Conservation (phyloP, 1,140 invertebrate genomes). For the Brachionus manjavacas region DNA sequence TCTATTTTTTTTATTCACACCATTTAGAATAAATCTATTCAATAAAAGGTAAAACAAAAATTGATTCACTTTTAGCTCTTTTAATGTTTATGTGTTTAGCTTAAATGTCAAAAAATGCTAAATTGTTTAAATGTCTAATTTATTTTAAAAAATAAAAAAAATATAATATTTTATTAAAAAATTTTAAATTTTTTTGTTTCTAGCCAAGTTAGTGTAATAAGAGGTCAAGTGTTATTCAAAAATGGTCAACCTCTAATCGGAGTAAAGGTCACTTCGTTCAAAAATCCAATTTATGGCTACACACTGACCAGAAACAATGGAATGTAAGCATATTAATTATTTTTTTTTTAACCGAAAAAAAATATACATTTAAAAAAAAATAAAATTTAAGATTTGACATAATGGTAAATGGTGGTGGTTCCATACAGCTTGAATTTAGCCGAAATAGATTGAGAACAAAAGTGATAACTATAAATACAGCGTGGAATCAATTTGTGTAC, state of each 20-base stretch:
- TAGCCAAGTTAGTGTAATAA: slow-evolving; percentile 89
- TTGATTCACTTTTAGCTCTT: neutral
- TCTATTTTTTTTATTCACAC: neutral
- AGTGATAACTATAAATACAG: slow-evolving; percentile 83
- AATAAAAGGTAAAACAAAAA: slow-evolving; percentile 42
- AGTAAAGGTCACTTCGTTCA: slow-evolving; percentile 85
- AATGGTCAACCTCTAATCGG: slow-evolving; percentile 86
- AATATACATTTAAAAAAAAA: neutral
- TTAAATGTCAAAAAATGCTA: neutral
- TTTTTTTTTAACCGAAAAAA: neutral
- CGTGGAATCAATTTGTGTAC: slow-evolving; percentile 81
- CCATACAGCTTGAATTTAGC: slow-evolving; percentile 86
- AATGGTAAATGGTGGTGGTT: slow-evolving; percentile 90
- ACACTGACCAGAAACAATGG: slow-evolving; percentile 84
- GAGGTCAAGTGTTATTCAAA: slow-evolving; percentile 81
- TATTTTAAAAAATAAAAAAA: neutral
- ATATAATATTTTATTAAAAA: neutral
- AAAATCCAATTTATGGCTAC: slow-evolving; percentile 83
- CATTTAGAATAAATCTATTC: slow-evolving; percentile 33
- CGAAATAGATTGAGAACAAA: slow-evolving; percentile 81
- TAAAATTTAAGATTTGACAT: slow-evolving; percentile 78
- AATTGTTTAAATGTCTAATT: slow-evolving; percentile 11
- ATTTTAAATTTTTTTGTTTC: slow-evolving; percentile 47
- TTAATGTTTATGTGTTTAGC: slow-evolving; percentile 30
- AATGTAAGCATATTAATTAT: slow-evolving; percentile 68